Conservation (phyloP, 2,797 vertebrate genomes). For the Urocyon cinereoargenteus region DNA sequence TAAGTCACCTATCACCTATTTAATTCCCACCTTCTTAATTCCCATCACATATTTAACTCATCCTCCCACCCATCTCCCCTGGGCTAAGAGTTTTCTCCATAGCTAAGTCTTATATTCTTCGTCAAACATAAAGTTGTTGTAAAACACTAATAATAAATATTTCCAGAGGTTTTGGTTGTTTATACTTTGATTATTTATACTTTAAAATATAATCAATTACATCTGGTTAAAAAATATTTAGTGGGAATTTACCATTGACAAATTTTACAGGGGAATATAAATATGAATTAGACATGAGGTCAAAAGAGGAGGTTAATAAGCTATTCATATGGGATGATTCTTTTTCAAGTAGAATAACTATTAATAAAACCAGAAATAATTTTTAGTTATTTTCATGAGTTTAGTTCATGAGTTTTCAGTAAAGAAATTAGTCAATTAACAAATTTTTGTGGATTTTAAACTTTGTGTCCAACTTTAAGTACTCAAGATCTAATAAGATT, state of each 20-base stretch:
- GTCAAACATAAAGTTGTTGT: not conserved
- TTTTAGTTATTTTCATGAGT: not conserved
- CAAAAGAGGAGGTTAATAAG: not conserved
- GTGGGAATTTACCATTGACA: not conserved
- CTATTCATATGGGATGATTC: not conserved
- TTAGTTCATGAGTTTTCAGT: not conserved
- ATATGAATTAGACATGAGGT: not conserved
- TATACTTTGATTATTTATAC: not conserved
- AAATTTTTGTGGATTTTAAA: not conserved
- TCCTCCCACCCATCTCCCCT: not conserved
- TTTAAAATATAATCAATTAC: not conserved
- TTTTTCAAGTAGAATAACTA: not conserved
- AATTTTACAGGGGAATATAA: not conserved
- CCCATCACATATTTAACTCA: not conserved
- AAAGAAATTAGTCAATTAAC: not conserved
- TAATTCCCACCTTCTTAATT: not conserved
- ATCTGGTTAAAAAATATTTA: not conserved
- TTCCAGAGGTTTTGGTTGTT: not conserved
- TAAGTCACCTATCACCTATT: not conserved
- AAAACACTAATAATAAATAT: not conserved
- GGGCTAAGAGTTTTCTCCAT: not conserved
- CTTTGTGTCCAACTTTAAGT: not conserved
- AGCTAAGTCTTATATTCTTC: not conserved
- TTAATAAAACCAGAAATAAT: not conserved
- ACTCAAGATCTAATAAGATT: not conserved